phyloP scores from a whole-genome alignment of 2,113 vertebrate species.

The Cercocebus atys region DNA sequence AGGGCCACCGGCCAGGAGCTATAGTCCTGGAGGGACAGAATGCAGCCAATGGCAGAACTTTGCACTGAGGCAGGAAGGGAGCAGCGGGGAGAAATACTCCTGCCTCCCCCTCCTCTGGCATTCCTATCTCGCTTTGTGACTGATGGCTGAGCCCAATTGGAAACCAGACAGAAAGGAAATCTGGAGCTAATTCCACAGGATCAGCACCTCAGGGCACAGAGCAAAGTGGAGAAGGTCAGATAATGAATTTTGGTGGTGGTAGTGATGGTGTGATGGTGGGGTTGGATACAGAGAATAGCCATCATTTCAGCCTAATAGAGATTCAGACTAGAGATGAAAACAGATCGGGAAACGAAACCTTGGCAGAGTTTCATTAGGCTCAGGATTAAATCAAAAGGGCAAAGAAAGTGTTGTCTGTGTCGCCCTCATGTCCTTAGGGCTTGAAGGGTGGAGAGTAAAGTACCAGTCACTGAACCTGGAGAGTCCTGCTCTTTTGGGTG shows the following conservation, averaged over 20 bases:
- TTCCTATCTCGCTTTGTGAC: neutral
- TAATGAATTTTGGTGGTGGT: neutral
- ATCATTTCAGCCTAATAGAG: neutral
- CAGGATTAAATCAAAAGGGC: neutral
- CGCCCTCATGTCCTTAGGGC: neutral
- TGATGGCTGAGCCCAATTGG: neutral
- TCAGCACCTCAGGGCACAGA: neutral
- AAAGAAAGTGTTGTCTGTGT: neutral
- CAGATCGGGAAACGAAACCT: neutral
- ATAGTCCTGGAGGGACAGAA: neutral
- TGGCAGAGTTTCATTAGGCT: neutral
- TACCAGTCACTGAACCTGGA: neutral
- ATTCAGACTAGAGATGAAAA: neutral
- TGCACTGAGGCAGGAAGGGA: neutral
- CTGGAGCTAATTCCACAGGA: neutral
- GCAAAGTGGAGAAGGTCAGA: neutral
- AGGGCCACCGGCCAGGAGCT: neutral
- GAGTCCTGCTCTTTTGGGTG: neutral
- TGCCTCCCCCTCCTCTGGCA: neutral
- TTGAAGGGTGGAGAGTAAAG: neutral
- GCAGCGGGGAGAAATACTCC: accelerated
- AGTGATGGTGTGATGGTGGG: neutral
- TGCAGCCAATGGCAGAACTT: neutral
- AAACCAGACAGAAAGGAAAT: neutral
- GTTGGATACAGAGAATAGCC: neutral